A percentile compares a stretch with the other conserved stretches of the same genome.
These are phyloP conservation scores for Aphyosemion australe DNA, from an alignment of 2,113 vertebrate genomes.

Conservation along the genomic window DNA sequence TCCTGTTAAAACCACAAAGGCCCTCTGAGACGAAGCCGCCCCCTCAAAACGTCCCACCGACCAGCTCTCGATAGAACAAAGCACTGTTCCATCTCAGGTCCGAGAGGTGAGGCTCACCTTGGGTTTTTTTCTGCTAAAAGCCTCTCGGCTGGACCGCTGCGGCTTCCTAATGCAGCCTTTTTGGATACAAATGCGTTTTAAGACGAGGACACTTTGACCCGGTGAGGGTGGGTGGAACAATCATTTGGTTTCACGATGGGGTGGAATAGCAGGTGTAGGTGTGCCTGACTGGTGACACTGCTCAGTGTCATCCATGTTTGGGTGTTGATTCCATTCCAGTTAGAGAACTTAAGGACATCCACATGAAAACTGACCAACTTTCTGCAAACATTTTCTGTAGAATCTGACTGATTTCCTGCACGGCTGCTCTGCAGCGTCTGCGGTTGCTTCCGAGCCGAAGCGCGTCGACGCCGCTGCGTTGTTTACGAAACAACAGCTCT, in stretches of 20 bases:
- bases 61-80: slow-evolving; percentile 18
- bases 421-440: neutral
- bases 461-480: slow-evolving; percentile 22
- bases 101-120: slow-evolving; percentile 26
- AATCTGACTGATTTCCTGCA: neutral
- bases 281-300: neutral
- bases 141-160: neutral
- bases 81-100: slow-evolving; percentile 35
- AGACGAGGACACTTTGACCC: slow-evolving; percentile 55
- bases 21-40: slow-evolving; percentile 23
- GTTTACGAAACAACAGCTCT: slow-evolving; percentile 61
- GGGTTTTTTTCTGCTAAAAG: slow-evolving; percentile 27
- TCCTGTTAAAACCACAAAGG: slow-evolving; percentile 51
- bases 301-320: slow-evolving; percentile 3
- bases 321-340: neutral
- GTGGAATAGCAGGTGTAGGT: slow-evolving; percentile 19
- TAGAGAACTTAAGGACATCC: neutral
- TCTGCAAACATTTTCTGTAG: neutral
- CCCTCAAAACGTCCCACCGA: slow-evolving; percentile 13
- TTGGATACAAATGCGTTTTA: slow-evolving; percentile 18
- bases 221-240: slow-evolving; percentile 24
- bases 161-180: slow-evolving; percentile 25
- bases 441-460: slow-evolving; percentile 17
- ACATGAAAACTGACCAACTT: neutral
- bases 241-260: slow-evolving; percentile 39